phyloP scores from a whole-genome alignment of 30 jellyfish, hydroid and myxozoan genomes.

The Catostylus mosaicus region DNA sequence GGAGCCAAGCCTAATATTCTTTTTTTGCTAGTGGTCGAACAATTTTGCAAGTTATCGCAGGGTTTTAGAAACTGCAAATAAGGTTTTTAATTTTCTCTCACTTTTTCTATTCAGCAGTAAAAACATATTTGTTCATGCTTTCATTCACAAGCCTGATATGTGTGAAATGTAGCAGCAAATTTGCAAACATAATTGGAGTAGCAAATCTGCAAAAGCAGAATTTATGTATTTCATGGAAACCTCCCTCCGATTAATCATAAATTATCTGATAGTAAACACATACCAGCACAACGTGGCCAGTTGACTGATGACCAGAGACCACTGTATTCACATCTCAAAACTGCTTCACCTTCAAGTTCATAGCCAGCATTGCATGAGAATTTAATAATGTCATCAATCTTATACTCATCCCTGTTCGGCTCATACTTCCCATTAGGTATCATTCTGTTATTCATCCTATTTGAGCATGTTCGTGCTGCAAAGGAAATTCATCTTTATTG shows the following conservation, averaged over 20 bases:
- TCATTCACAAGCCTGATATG: too few species aligned
- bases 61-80: too few species aligned
- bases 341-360: slow-evolving; percentile 35
- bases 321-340: not conserved
- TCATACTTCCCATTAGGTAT: slow-evolving; percentile 26
- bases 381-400: slow-evolving; percentile 28
- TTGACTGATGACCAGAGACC: slow-evolving; percentile 59
- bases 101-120: too few species aligned
- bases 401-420: slow-evolving; percentile 23
- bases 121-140: too few species aligned
- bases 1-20: too few species aligned
- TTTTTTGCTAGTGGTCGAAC: too few species aligned
- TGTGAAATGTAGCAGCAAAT: too few species aligned
- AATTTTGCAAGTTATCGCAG: too few species aligned
- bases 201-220: not conserved
- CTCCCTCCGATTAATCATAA: not conserved
- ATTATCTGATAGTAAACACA: not conserved
- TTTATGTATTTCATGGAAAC: too few species aligned
- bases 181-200: not conserved
- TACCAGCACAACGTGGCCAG: slow-evolving; percentile 69
- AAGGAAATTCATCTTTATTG: not conserved
- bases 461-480: slow-evolving; percentile 38
- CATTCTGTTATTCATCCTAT: not conserved
- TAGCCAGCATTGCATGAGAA: slow-evolving; percentile 62
- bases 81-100: too few species aligned